phyloP scores from a whole-genome alignment of 2,888 invertebrate genomes.

The Sepioteuthis lessoniana region DNA sequence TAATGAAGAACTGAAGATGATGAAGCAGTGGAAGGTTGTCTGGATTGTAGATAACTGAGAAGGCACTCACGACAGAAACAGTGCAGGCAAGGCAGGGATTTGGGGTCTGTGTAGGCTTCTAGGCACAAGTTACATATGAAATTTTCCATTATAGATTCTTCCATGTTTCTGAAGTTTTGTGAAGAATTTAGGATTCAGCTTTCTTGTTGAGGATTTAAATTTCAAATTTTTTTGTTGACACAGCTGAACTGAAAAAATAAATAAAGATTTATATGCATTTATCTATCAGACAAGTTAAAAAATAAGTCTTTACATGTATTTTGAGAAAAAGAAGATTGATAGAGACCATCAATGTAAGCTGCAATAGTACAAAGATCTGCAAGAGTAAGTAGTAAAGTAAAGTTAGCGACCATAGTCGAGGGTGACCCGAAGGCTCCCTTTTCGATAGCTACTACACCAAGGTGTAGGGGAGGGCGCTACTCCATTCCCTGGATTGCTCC shows the following conservation, averaged over 20 bases:
- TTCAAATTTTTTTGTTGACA: not conserved
- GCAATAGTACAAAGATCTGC: too few relatives aligned
- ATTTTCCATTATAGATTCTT: not conserved
- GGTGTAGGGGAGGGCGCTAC: too few relatives aligned
- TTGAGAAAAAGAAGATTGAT: too few relatives aligned
- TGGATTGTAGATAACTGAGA: slow-evolving; percentile 49
- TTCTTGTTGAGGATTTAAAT: not conserved
- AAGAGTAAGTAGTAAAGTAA: too few relatives aligned
- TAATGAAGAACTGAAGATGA: not conserved
- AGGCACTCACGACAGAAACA: slow-evolving; percentile 54
- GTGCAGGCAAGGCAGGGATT: slow-evolving; percentile 54
- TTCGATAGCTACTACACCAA: too few relatives aligned
- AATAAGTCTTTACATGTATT: too few relatives aligned
- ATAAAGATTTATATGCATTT: not conserved
- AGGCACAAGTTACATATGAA: slow-evolving; percentile 54
- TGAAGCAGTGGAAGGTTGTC: not conserved
- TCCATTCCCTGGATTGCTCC: too few relatives aligned
- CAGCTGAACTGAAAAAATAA: not conserved
- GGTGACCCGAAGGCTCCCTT: too few relatives aligned
- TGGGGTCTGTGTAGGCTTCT: slow-evolving; percentile 53
- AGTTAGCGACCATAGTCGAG: too few relatives aligned
- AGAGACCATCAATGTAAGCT: too few relatives aligned
- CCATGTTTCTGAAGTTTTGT: not conserved
- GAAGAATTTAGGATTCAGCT: not conserved
- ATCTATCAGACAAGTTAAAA: too few relatives aligned